Conservation (phyloP, 2,797 vertebrate species). For the Myotis planiceps region DNA sequence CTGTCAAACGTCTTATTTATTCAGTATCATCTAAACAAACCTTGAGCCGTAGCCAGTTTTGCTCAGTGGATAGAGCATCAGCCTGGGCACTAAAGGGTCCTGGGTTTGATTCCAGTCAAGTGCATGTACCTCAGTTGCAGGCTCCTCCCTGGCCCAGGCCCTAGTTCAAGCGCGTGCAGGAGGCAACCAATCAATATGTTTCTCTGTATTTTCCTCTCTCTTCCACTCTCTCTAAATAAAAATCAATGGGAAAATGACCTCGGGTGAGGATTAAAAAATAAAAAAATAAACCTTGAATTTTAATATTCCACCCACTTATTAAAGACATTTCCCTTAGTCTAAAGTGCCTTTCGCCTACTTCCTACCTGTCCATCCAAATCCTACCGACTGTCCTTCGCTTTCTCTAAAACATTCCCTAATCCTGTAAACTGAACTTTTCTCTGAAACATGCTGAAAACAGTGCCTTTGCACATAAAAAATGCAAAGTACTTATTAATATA, state of each 20-base stretch:
- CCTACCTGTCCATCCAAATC: background rate
- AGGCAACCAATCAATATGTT: no score
- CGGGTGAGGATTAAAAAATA: no score
- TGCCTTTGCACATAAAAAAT: background rate
- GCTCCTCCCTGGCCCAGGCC: no score
- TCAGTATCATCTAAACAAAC: background rate
- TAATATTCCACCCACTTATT: background rate
- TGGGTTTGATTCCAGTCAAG: no score
- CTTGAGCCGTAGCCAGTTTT: background rate
- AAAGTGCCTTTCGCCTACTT: background rate
- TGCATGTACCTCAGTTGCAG: no score
- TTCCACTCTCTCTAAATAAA: no score
- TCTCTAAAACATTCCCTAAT: constrained; percentile 25
- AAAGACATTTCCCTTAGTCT: background rate
- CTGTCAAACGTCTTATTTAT: background rate
- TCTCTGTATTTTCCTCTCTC: no score
- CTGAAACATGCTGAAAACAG: background rate
- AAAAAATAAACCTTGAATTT: background rate
- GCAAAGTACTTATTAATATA: background rate
- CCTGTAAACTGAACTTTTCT: background rate
- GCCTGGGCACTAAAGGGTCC: no score
- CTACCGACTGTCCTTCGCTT: background rate
- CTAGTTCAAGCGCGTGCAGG: no score
- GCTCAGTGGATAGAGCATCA: no score
- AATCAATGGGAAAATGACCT: no score